A percentile compares a stretch with the other conserved stretches of the same genome.
These are phyloP conservation scores for Tetropium fuscum DNA, from an alignment of 2,888 invertebrate genomes.

Conservation along the genomic window DNA sequence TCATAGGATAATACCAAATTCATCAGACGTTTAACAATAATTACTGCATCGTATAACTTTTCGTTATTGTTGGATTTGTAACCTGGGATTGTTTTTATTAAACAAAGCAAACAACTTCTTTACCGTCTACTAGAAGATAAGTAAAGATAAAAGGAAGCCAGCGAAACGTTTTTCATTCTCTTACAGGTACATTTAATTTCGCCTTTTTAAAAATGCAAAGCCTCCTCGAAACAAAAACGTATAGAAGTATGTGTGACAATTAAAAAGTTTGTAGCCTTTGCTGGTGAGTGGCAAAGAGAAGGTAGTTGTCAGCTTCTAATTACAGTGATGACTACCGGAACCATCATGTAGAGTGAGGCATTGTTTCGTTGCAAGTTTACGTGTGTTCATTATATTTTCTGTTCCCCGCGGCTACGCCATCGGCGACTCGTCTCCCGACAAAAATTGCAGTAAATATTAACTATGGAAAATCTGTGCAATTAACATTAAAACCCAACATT, in stretches of 20 bases:
- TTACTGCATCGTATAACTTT: no score
- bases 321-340: slow-evolving; percentile 44
- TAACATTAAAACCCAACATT: no score
- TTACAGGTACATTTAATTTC: slow-evolving; percentile 22
- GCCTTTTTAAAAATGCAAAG: slow-evolving; percentile 21
- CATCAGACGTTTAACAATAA: no score
- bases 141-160: slow-evolving; percentile 24
- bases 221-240: slow-evolving; percentile 16
- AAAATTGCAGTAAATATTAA: no score
- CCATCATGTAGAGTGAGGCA: slow-evolving; percentile 33
- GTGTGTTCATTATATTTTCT: slow-evolving; percentile 57
- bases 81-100: no score
- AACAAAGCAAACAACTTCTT: background rate
- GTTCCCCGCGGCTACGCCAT: slow-evolving; percentile 3
- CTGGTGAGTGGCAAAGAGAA: slow-evolving; percentile 23
- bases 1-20: no score
- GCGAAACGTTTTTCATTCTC: slow-evolving; percentile 5
- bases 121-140: slow-evolving; percentile 20
- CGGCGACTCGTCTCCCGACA: slow-evolving; percentile 14
- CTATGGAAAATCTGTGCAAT: no score
- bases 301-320: slow-evolving; percentile 39
- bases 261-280: slow-evolving; percentile 28
- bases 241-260: slow-evolving; percentile 26
- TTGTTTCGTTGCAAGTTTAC: slow-evolving; percentile 60
- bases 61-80: no score